These are phyloP conservation scores for Poeciliopsis turrubarensis DNA, from an alignment of 2,113 vertebrate species.

Conservation along the genomic window DNA sequence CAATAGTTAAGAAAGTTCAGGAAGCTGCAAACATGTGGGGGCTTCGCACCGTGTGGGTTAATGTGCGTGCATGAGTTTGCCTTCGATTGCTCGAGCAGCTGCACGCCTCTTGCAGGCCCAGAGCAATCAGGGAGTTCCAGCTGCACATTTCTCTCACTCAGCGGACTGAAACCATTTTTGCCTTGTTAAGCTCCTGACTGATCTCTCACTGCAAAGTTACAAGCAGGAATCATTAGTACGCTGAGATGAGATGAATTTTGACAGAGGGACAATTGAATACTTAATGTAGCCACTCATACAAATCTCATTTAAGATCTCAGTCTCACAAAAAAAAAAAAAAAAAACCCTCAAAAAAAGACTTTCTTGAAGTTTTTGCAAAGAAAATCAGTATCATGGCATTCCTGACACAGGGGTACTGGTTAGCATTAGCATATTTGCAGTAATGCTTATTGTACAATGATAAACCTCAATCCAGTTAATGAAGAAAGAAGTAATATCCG, in stretches of 20 bases:
- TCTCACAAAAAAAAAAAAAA: too few relatives aligned
- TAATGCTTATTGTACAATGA: neutral
- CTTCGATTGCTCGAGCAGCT: constrained; percentile 69
- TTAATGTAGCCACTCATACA: neutral
- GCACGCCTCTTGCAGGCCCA: constrained; percentile 51
- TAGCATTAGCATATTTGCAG: neutral
- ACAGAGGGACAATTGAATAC: neutral
- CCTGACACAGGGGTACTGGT: neutral
- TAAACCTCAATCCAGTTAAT: neutral
- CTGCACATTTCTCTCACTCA: constrained; percentile 62
- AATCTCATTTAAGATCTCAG: neutral
- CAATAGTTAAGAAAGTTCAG: constrained; percentile 69
- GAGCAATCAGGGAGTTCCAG: constrained; percentile 64
- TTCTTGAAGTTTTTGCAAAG: neutral
- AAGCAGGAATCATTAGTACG: neutral
- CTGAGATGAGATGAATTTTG: neutral
- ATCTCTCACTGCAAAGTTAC: constrained; percentile 42
- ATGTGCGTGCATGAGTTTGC: constrained; percentile 15
- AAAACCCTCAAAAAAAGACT: neutral
- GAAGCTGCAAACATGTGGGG: constrained; percentile 58
- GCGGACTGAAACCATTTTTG: constrained; percentile 48
- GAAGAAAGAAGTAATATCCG: neutral
- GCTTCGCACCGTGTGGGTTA: constrained; percentile 25
- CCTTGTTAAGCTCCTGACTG: constrained; percentile 22
- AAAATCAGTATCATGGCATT: neutral